phyloP scores from a whole-genome alignment of 2,888 invertebrate genomes.

The Melitaea athalia region DNA sequence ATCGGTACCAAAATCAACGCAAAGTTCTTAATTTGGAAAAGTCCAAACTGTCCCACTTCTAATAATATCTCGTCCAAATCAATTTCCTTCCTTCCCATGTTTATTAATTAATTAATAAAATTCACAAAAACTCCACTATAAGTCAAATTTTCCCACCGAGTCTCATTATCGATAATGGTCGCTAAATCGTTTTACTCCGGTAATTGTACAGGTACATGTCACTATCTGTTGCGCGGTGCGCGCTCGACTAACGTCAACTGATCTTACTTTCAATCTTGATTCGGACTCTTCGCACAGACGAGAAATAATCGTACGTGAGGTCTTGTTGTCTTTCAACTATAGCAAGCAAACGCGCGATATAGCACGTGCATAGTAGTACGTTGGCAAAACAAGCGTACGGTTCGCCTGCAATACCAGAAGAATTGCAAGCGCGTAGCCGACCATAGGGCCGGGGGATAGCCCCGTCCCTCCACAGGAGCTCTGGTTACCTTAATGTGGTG shows the following conservation, averaged over 20 bases:
- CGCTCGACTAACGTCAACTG: conserved; percentile 7
- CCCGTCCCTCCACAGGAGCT: too few species aligned
- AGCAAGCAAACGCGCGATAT: neutral
- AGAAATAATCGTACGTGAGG: conserved; percentile 7
- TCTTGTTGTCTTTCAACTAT: neutral
- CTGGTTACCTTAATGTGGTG: too few species aligned
- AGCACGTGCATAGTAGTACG: neutral
- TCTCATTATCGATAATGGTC: conserved; percentile 12
- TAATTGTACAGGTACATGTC: neutral
- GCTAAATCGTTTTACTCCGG: neutral
- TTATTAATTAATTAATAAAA: neutral
- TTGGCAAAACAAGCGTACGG: too few species aligned
- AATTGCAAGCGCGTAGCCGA: too few species aligned
- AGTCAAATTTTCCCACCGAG: neutral
- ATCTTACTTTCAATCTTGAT: neutral
- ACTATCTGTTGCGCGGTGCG: neutral
- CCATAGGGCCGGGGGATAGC: too few species aligned
- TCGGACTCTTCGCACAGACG: conserved; percentile 1
- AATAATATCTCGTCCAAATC: conserved; percentile 58
- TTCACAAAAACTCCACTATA: neutral
- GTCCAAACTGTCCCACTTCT: conserved; percentile 72
- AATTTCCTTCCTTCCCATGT: conserved; percentile 25
- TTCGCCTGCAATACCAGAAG: too few species aligned
- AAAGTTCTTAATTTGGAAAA: conserved; percentile 69
- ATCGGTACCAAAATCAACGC: conserved; percentile 70